Base-by-base conservation (phyloP, 1,140 invertebrate genomes). In the Andricus grossulariae region DNA sequence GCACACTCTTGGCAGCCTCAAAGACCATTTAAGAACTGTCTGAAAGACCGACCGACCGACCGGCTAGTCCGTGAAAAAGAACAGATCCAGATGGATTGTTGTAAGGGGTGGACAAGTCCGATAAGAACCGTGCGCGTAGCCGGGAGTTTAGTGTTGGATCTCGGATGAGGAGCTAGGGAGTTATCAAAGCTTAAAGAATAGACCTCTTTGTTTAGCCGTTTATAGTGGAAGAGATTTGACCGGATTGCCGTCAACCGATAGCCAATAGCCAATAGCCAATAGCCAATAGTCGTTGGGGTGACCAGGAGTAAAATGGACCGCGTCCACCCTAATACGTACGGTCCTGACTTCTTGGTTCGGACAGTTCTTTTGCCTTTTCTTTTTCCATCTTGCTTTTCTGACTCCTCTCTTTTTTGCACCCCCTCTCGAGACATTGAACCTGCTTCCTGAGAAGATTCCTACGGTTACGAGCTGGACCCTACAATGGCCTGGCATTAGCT, bases 141-240 rank as follows among this genome's bases (percentile, higher is more conserved):
- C 50, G 55, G 80, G 13, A 54, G 54, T 72, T 71, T 32, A 76
- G 73, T 79, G 75, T 73, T 81, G 50, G 77, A 75, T 79, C 78
- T 78, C 60, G 84, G 81, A 82, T 78, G 79, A 71, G 73, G 74
- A 74, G 55, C 77, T 74, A 75, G 78, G 79, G 73, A 77, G 77
- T 84, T 72, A 80, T 75, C 76, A 73, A 73, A 52, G 81, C 81
- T 86, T 85, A 85, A 92, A 91, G 90, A 91, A 91, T 91, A 84
- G 86, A 91, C 84, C 88, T 92, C 90, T 92, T 91, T 92, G 90
- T 92, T 92, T 92, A 91, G 90, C 89, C 90, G 90, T 92, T 92
- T 92, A 92, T 89, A 88, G 89, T 89, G 86, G 88, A 88, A 90
- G 90, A 90, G 90, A 91, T 92, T 92, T 90, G 84, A 87, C 79